Evolutionary conservation across 2,113 vertebrate genomes (phyloP), one percentile per base, ranked within the genome.

Genomic region (Lipotes vexillifer): DNA sequence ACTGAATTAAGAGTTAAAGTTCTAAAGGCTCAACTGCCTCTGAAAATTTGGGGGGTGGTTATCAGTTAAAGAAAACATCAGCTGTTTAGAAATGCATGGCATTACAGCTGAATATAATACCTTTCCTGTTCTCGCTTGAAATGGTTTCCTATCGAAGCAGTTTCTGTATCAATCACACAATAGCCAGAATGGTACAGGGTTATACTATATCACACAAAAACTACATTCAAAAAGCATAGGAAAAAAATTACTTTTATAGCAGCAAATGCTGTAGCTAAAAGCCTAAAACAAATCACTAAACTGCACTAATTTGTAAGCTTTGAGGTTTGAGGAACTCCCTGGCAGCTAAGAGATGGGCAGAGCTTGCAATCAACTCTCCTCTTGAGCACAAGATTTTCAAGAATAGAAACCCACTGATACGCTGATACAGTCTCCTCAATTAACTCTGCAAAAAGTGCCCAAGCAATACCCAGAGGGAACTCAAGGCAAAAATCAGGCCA

Each of bases 71-170:
- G 92, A 96, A 97, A 92, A 12, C 97, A 46, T 97, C 97, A 98
- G 98, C 98, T 98, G 98, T 98, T 97, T 97, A 68, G 89, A 85
- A 97, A 96, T 97, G 87, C 97, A 98, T 1, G 91, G 91, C 98
- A 86, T 96, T 33, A 90, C 49, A 3, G 96, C 96, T 27, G 95
- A 20, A 36, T 49, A 98, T 97, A 98, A 98, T 98, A 96, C 98
- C 97, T 97, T 91, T 97, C 97, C 98, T 98, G 98, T 98, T 97
- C 97, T 97, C 97, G 14, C 97, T 81, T 77, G 84, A 96, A 98
- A 97, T 71, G 95, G 93, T 97, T 98, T 98, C 97, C 92, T 85
- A 97, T 94, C 90, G 4, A 96, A 93, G 66, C 96, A 0, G 74
- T 92, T 86, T 63, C 31, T 68, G 94, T 94, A 97, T 83, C 97